These are phyloP conservation scores for Scaptomyza polygonia DNA, from an alignment of 2,888 invertebrate species.

Conservation along the genomic window DNA sequence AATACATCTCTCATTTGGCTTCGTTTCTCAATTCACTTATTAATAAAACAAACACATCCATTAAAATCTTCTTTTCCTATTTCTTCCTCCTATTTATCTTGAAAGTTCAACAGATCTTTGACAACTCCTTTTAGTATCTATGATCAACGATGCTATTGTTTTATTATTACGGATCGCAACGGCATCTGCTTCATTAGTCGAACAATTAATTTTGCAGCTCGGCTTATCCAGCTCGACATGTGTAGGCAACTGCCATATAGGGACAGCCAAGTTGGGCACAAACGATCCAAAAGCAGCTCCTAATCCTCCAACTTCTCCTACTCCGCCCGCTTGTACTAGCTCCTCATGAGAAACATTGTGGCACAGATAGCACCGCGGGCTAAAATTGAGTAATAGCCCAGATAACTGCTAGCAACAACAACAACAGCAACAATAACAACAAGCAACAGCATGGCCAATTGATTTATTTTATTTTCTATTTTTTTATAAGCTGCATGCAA, in stretches of 20 bases:
- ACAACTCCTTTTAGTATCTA: slow-evolving; percentile 40
- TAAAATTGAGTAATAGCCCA: slow-evolving; percentile 76
- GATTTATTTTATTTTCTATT: slow-evolving; percentile 79
- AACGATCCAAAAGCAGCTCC: slow-evolving; percentile 10
- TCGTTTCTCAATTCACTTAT: background rate
- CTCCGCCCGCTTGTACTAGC: slow-evolving; percentile 7
- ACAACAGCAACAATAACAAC: slow-evolving; percentile 21
- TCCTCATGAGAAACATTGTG: slow-evolving; percentile 21
- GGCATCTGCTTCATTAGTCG: slow-evolving; percentile 71
- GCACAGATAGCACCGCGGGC: slow-evolving; percentile 67
- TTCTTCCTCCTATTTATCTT: slow-evolving; percentile 26
- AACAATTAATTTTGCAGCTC: slow-evolving; percentile 63
- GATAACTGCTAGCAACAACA: slow-evolving; percentile 62
- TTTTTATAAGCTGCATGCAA: slow-evolving; percentile 54
- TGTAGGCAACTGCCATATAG: slow-evolving; percentile 63
- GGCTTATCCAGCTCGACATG: slow-evolving; percentile 50
- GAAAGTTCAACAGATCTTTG: slow-evolving; percentile 37
- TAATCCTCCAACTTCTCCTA: background rate
- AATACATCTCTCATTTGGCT: background rate
- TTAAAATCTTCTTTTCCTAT: slow-evolving; percentile 10
- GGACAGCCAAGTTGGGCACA: slow-evolving; percentile 36
- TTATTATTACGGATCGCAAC: slow-evolving; percentile 43
- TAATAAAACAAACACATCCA: slow-evolving; percentile 13
- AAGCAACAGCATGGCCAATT: slow-evolving; percentile 67
- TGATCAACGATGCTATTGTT: slow-evolving; percentile 56